Base-by-base conservation (phyloP, 2,113 vertebrate species). In the Salminus brasiliensis region DNA sequence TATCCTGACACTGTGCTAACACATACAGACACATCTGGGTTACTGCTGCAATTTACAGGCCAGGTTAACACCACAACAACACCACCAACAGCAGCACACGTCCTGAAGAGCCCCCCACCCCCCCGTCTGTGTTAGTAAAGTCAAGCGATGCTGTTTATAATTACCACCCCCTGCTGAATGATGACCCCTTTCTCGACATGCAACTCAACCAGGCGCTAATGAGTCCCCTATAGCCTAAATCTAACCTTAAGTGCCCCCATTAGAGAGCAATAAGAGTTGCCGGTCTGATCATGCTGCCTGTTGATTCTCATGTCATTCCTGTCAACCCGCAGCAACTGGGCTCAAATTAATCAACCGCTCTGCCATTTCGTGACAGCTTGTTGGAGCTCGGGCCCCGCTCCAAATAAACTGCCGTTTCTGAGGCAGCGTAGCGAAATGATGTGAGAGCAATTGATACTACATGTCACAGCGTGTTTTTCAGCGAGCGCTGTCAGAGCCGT, bases 401-500 rank as follows among this genome's bases (percentile, higher is more conserved):
- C 73, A 81, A 83, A 87, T 87, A 76, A 90, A 87, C 81, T 72
- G 83, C 69, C 82, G 69, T 45, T 83, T 77, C 5, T 36, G 60
- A 68, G 78, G 72, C 60, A 21, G 60, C 43, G 45, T 49, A 36
- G 52, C 47, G 70, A 59, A 67, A 55, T 23, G 55, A 74, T 74
- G 81, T 41, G 62, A 82, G 79, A 68, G 57, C 49, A 76, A 69
- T 59, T 55, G 59, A 81, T 30, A 36, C 63, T 83, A 83, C 86
- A 45, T 81, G 91, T 85, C 88, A 72, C 63, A 74, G 85, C 91
- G 89, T 67, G 69, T 81, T 81, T 81, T 82, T 83, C 81, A 86
- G 82, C 81, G 53, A 85, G 45, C 65, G 84, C 85, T 74, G 72
- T 70, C 66, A 81, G 66, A 77, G 80, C 55, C 75, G 72, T 27